Percentiles rank a stretch among this genome's conserved stretches.
These are phyloP conservation scores for Sebastiscus albofasciatus DNA, from an alignment of 2,797 vertebrate species.

Conservation along the genomic window DNA sequence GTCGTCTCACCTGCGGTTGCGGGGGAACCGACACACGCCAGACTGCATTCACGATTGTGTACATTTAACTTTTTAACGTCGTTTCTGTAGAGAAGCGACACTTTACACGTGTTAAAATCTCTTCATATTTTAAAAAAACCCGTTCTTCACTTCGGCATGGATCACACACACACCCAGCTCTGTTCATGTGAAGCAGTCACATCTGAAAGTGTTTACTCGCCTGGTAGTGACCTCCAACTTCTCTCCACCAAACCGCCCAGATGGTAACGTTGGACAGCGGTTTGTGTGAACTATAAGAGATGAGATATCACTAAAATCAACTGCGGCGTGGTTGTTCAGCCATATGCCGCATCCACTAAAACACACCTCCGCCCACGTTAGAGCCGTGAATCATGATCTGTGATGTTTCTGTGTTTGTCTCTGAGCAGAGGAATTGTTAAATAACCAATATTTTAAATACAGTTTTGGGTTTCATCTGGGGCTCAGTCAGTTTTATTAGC, in stretches of 20 bases:
- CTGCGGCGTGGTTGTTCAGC: accelerated
- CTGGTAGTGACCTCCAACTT: background rate
- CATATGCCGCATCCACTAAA: background rate
- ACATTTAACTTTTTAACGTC: accelerated
- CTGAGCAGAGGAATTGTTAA: accelerated
- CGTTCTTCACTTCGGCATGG: background rate
- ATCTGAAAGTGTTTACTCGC: accelerated
- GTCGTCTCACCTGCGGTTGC: no score
- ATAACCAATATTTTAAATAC: background rate
- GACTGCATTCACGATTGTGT: accelerated
- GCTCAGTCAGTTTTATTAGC: background rate
- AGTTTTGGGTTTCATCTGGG: background rate
- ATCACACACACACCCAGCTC: background rate
- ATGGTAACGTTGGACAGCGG: no score
- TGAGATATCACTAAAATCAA: background rate
- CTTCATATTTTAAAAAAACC: accelerated
- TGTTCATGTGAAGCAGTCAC: accelerated
- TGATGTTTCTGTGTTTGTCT: accelerated
- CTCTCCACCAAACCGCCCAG: background rate
- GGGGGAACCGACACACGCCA: background rate
- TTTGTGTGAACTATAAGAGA: background rate
- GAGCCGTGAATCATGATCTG: accelerated
- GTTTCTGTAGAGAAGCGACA: background rate
- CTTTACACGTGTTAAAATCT: accelerated
- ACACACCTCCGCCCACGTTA: accelerated